Evolutionary conservation across 2,797 vertebrate genomes (phyloP).

Genomic region (Hoplostethus atlanticus): DNA sequence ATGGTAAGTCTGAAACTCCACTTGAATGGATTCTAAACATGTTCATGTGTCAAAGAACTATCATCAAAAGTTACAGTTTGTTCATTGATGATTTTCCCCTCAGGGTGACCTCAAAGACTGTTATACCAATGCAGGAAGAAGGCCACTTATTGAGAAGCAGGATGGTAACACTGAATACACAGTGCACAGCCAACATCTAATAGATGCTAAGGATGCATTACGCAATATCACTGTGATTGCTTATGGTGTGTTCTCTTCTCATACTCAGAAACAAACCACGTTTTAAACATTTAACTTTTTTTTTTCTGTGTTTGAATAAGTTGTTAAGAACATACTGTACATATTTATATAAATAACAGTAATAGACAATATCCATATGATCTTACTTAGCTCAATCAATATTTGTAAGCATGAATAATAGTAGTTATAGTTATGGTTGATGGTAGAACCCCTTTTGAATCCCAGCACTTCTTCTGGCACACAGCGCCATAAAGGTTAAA

Average conservation of each 20-base stretch:
- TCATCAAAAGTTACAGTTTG: not conserved
- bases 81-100: constrained; percentile 15
- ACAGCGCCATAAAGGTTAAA: too few species aligned
- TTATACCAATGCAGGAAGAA: constrained; percentile 52
- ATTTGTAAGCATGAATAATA: not conserved
- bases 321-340: too few species aligned
- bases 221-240: constrained; percentile 72
- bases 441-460: too few species aligned
- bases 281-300: not conserved
- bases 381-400: not conserved
- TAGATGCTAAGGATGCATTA: constrained; percentile 40
- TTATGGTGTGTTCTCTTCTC: constrained; percentile 70
- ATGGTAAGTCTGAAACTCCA: constrained; percentile 62
- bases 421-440: not conserved
- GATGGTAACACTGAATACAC: constrained; percentile 61
- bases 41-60: not conserved
- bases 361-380: not conserved
- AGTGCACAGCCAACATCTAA: constrained; percentile 52
- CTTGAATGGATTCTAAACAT: not conserved
- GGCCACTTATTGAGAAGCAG: constrained; percentile 56
- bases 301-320: not conserved
- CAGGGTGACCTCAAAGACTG: constrained; percentile 70
- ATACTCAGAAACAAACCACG: not conserved
- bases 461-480: too few species aligned
- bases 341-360: not conserved